Percentiles rank a stretch among this genome's conserved stretches.
phyloP scores from a whole-genome alignment of 2,797 vertebrate species.

The Macroramphosus scolopax region DNA sequence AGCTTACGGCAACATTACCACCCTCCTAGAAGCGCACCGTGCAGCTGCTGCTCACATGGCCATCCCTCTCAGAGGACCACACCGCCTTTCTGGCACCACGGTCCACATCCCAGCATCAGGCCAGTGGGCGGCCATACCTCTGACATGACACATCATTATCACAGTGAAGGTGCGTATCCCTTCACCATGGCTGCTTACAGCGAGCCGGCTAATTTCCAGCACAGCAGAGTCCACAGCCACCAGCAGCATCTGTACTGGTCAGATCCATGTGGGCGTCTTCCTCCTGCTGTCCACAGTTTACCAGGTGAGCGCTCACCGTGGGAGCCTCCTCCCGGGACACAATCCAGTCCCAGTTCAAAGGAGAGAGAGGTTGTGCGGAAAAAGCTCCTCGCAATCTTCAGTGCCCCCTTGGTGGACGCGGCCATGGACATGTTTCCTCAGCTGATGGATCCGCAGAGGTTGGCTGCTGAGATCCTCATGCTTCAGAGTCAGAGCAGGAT shows the following conservation, averaged over 20 bases:
- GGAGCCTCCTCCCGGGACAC: slow-evolving; percentile 26
- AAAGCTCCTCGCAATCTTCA: slow-evolving; percentile 76
- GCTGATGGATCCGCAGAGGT: slow-evolving; percentile 68
- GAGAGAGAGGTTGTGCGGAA: slow-evolving; percentile 68
- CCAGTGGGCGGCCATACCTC: slow-evolving; percentile 16
- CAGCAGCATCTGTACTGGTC: slow-evolving; percentile 59
- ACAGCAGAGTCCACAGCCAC: slow-evolving; percentile 17
- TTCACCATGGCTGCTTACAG: slow-evolving; percentile 36
- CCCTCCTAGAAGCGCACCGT: slow-evolving; percentile 19
- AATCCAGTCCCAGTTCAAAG: background rate
- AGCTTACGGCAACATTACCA: slow-evolving; percentile 20
- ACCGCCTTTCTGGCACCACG: slow-evolving; percentile 24
- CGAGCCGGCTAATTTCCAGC: slow-evolving; percentile 44
- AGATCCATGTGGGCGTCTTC: slow-evolving; percentile 33
- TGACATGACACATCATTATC: slow-evolving; percentile 24
- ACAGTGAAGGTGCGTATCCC: slow-evolving; percentile 38
- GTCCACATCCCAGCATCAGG: slow-evolving; percentile 33
- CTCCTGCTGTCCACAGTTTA: background rate
- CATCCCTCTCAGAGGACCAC: slow-evolving; percentile 12
- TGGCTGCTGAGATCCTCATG: slow-evolving; percentile 73
- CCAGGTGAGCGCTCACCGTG: slow-evolving; percentile 18
- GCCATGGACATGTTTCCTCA: slow-evolving; percentile 75
- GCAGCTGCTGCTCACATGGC: slow-evolving; percentile 53
- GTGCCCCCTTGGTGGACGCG: slow-evolving; percentile 68
- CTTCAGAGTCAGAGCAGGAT: slow-evolving; percentile 67